Percentiles rank a stretch among this genome's conserved stretches.
phyloP scores from a whole-genome alignment of 2,113 vertebrate species.

The Seriola aureovittata region DNA sequence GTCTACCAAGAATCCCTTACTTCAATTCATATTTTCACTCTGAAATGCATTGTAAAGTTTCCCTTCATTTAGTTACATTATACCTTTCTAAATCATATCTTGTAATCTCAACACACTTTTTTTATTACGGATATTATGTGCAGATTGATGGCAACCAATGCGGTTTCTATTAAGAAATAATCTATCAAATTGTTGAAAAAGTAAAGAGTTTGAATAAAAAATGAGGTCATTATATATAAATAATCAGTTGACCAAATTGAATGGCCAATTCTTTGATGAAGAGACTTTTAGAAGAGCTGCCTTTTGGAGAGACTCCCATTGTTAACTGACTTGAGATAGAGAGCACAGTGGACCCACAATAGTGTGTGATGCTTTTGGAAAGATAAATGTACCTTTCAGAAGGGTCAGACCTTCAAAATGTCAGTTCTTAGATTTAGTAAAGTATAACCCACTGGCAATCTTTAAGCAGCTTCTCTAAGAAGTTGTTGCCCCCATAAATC shows the following conservation, averaged over 20 bases:
- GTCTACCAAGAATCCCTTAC: not conserved
- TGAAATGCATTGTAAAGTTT: not conserved
- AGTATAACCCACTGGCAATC: slow-evolving; percentile 55
- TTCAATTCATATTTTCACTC: not conserved
- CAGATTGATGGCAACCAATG: not conserved
- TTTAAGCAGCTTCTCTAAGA: slow-evolving; percentile 55
- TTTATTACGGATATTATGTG: not conserved
- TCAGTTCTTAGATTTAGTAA: slow-evolving; percentile 68
- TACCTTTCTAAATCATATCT: not conserved
- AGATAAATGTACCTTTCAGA: slow-evolving; percentile 69
- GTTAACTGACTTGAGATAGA: slow-evolving; percentile 22
- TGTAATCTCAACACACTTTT: not conserved
- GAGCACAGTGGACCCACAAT: slow-evolving; percentile 7
- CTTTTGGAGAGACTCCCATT: slow-evolving; percentile 11
- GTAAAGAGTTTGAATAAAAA: not conserved
- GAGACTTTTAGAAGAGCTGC: not conserved
- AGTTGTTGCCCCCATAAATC: slow-evolving; percentile 65
- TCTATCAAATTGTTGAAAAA: not conserved
- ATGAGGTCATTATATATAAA: not conserved
- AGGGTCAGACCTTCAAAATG: slow-evolving; percentile 71
- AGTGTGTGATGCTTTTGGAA: slow-evolving; percentile 15
- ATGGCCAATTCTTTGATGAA: slow-evolving; percentile 10
- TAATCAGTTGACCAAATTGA: not conserved
- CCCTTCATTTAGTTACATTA: not conserved
- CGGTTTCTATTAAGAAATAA: not conserved